Evolutionary conservation across 2,797 vertebrate species (phyloP), one percentile per base, ranked within the genome.

Genomic region (Anguilla anguilla): DNA sequence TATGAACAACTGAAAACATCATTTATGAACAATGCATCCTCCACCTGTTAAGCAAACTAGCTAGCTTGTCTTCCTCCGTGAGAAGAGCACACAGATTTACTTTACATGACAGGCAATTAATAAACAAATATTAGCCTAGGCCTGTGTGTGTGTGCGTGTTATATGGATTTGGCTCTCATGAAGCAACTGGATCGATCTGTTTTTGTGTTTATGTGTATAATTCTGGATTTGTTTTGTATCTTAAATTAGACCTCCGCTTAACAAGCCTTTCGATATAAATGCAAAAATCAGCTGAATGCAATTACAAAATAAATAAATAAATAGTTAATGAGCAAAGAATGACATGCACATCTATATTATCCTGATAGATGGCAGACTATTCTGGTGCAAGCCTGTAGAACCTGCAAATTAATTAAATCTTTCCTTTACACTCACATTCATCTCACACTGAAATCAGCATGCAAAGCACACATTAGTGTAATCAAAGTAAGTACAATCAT

Each of bases 21-120:
- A 82, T 51, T 79, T 82, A 82, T 59, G 46, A 64, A 51, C 84
- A 69, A 88, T 74, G 25, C 87, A 67, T 67, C 39, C 55, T 90
- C 83, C 59, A 86, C 87, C 86, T 90, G 77, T 86, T 11, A 49
- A 46, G 25, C 43, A 82, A 46, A 46, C 43, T 46, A 46, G 43
- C 43, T 46, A 46, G 3, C 0, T 1, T 0, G 2, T 46, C 79
- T n/a, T 1, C 46, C 17, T 82, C 79, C 79, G 46, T 82, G 79
- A 49, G 79, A 82, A 82, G 79, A 49, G 46, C 25, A 82, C 79
- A 82, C 79, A 82, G 46, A 82, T 82, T 82, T 82, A 82, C 79
- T 82, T 49, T 51, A 82, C 74, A 9, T 43, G 74, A 22, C 6
- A 43, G 17, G 79, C 43, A n/a, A 82, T 49, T 82, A 82, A 82